Conservation (phyloP, 2,888 invertebrate genomes). For the Venustoraphidia nigricollis region DNA sequence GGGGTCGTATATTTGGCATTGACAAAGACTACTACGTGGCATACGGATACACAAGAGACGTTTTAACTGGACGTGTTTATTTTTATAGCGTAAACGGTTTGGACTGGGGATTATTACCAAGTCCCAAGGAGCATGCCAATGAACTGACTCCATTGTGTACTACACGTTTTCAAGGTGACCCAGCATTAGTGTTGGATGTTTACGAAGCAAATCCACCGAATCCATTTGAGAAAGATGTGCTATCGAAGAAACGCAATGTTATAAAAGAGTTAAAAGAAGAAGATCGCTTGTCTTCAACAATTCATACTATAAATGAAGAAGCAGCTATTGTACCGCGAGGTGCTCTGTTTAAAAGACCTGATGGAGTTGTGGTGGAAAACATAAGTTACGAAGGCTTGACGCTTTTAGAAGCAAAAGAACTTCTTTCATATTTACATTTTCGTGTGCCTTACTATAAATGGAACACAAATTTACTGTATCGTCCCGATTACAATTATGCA, state of each 20-base stretch:
- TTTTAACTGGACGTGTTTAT: constrained; percentile 51
- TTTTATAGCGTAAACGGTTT: constrained; percentile 62
- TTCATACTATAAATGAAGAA: constrained; percentile 57
- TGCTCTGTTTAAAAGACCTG: constrained; percentile 55
- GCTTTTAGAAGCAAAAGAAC: constrained; percentile 45
- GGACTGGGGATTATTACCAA: constrained; percentile 48
- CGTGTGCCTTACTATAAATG: constrained; percentile 53
- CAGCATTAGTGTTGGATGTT: constrained; percentile 29
- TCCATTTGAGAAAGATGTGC: constrained; percentile 21
- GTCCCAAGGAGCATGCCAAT: constrained; percentile 27
- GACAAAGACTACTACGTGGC: constrained; percentile 71
- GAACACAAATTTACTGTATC: constrained; percentile 59
- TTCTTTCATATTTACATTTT: constrained; percentile 64
- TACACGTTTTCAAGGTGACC: constrained; percentile 31
- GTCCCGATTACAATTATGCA: constrained; percentile 70
- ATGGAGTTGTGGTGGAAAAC: constrained; percentile 57
- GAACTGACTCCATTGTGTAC: constrained; percentile 26
- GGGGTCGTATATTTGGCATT: constrained; percentile 69
- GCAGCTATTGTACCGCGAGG: constrained; percentile 66
- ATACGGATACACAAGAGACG: constrained; percentile 61
- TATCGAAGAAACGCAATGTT: constrained; percentile 16
- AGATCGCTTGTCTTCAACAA: constrained; percentile 54
- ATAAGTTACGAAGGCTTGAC: constrained; percentile 51
- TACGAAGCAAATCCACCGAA: constrained; percentile 29
- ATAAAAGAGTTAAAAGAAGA: constrained; percentile 49